phyloP scores from a whole-genome alignment of 2,888 invertebrate species.

The Neocrepidodera transversa region DNA sequence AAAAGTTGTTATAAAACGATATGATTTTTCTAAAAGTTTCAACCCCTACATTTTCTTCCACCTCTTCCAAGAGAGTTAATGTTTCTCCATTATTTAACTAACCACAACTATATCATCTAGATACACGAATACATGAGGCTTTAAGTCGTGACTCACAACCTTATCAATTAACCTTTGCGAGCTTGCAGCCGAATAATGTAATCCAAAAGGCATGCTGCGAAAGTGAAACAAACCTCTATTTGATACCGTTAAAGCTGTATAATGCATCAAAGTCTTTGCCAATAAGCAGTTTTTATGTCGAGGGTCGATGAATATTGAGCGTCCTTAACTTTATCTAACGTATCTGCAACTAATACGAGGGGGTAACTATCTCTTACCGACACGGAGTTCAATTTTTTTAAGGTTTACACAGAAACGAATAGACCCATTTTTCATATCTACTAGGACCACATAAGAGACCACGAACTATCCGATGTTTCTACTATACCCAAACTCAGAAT shows the following conservation, averaged over 20 bases:
- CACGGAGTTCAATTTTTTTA: slow-evolving; percentile 39
- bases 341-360: slow-evolving; percentile 17
- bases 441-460: slow-evolving; percentile 35
- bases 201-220: slow-evolving; percentile 39
- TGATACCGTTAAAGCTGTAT: slow-evolving; percentile 11
- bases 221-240: slow-evolving; percentile 34
- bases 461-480: slow-evolving; percentile 46
- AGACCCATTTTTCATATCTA: slow-evolving; percentile 29
- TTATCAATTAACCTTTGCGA: slow-evolving; percentile 44
- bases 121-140: slow-evolving; percentile 43
- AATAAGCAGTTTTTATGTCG: too few species aligned
- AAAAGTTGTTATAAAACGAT: too few species aligned
- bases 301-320: too few species aligned
- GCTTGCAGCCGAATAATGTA: slow-evolving; percentile 44
- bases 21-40: too few species aligned
- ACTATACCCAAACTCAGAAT: slow-evolving; percentile 45
- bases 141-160: slow-evolving; percentile 39
- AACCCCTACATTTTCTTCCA: too few species aligned
- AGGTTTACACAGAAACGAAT: too few species aligned
- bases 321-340: too few species aligned
- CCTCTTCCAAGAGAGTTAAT: slow-evolving; percentile 35
- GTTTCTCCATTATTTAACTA: slow-evolving; percentile 35
- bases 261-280: too few species aligned
- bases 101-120: slow-evolving; percentile 44
- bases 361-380: slow-evolving; percentile 28